These are phyloP conservation scores for Papilio polytes DNA, from an alignment of 1,140 invertebrate species.

Conservation along the genomic window DNA sequence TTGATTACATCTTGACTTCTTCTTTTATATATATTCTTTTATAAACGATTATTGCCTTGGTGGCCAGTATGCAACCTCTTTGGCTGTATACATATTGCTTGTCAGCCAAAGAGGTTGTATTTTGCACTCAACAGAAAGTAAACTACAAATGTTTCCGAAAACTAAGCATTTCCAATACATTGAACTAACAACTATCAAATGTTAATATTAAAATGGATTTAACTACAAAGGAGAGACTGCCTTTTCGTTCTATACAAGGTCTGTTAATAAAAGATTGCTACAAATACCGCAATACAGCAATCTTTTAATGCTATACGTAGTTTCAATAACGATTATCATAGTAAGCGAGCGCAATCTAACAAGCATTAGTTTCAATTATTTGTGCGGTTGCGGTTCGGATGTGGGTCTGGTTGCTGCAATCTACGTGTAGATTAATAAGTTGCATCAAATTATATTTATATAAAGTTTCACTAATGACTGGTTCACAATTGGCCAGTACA, in stretches of 20 bases:
- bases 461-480: neutral
- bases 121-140: too few relatives aligned
- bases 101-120: too few relatives aligned
- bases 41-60: too few relatives aligned
- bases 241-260: neutral
- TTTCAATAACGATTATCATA: neutral
- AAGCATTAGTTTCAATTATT: constrained; percentile 7
- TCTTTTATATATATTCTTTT: too few relatives aligned
- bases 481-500: too few relatives aligned
- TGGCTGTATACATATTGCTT: too few relatives aligned
- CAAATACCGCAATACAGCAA: constrained; percentile 6
- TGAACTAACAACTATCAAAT: neutral
- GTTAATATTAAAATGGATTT: neutral
- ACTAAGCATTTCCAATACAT: neutral
- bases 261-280: neutral
- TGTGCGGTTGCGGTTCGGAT: constrained; percentile 7
- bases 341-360: constrained; percentile 15
- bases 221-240: neutral
- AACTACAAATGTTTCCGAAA: neutral
- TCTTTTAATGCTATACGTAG: neutral
- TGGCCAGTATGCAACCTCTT: too few relatives aligned
- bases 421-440: neutral
- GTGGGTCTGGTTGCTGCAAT: neutral
- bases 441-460: neutral
- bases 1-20: too few relatives aligned